A percentile compares a stretch with the other conserved stretches of the same genome.
Conservation (phyloP, 1,140 invertebrate species). For the Platyscapa corneri region DNA sequence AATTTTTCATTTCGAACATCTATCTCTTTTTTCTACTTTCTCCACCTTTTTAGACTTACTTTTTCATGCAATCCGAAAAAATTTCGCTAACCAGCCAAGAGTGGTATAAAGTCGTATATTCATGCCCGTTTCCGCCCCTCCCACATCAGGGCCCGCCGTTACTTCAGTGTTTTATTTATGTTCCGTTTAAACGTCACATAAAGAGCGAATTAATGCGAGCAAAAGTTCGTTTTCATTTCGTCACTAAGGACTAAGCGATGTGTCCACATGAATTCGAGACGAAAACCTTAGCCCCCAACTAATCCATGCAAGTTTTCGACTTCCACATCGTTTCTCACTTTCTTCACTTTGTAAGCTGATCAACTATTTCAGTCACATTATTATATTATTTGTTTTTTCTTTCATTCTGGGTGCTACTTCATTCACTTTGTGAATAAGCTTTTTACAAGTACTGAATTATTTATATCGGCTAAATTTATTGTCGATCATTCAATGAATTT, state of each 20-base stretch:
- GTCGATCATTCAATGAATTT: no score
- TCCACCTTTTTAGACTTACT: slow-evolving; percentile 15
- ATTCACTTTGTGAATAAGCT: no score
- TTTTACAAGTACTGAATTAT: no score
- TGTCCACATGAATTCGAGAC: slow-evolving; percentile 11
- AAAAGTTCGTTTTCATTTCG: slow-evolving; percentile 24
- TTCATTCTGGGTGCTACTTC: no score
- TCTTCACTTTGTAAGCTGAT: no score
- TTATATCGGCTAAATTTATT: no score
- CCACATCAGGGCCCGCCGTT: not conserved
- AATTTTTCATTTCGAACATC: no score
- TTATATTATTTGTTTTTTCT: not conserved
- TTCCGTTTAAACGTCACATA: slow-evolving; percentile 46
- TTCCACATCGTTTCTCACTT: no score
- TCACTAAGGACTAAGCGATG: not conserved
- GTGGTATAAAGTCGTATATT: slow-evolving; percentile 52
- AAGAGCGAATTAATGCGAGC: slow-evolving; percentile 34
- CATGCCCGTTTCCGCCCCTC: not conserved
- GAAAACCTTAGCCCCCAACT: not conserved
- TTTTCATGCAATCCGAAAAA: slow-evolving; percentile 33
- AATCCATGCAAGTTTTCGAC: slow-evolving; percentile 15
- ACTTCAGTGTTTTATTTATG: slow-evolving; percentile 27
- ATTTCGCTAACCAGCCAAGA: slow-evolving; percentile 48
- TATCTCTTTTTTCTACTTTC: slow-evolving; percentile 30
- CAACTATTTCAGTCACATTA: not conserved